Conservation (phyloP, 2,888 invertebrate species). For the Gnatocerus cornutus region DNA sequence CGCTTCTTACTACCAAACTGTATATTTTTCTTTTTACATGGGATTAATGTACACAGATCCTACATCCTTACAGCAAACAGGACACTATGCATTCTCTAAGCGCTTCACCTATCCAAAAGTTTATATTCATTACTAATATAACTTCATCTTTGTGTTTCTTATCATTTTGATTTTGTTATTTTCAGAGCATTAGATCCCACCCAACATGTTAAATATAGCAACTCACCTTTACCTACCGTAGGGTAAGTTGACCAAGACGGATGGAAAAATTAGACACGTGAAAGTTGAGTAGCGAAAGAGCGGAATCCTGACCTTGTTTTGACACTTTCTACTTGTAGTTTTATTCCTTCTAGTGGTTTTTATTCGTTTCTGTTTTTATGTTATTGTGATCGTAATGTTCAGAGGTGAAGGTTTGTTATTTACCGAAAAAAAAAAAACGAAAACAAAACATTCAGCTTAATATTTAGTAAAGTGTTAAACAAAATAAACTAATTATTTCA, state of each 20-base stretch:
- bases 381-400: no score
- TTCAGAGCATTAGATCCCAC: constrained; percentile 78
- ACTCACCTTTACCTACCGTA: constrained; percentile 75
- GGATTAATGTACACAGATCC: constrained; percentile 5
- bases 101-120: constrained; percentile 30
- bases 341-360: no score
- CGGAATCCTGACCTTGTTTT: no score
- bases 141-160: constrained; percentile 57
- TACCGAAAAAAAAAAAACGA: no score
- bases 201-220: constrained; percentile 71
- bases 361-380: no score
- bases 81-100: constrained; percentile 29
- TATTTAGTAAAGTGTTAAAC: no score
- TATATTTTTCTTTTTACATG: constrained; percentile 13
- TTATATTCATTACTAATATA: constrained; percentile 46
- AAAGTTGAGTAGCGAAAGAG: no score
- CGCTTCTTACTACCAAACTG: constrained; percentile 6
- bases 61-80: constrained; percentile 14
- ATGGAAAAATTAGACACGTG: neutral
- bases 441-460: no score
- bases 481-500: no score
- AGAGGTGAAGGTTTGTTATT: no score
- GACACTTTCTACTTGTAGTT: no score
- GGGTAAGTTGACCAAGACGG: constrained; percentile 73
- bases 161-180: constrained; percentile 68